Base-by-base conservation (phyloP, 30 jellyfish, hydroid and myxozoan genomes). In the Mastigias papua region DNA sequence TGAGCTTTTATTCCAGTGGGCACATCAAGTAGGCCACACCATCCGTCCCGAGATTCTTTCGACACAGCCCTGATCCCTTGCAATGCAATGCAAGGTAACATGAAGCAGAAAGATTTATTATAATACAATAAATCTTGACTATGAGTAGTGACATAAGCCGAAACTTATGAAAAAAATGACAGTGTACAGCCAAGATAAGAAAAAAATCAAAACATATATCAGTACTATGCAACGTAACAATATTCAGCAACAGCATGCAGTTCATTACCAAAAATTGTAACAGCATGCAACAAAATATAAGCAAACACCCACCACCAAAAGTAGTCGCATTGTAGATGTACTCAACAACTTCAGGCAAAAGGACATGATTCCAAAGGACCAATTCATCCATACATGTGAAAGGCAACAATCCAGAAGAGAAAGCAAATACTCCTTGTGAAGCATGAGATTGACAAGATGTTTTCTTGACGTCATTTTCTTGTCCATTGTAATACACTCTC, bases 261-360 rank as follows among this genome's bases (percentile, higher is more conserved):
- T 46, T 6, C 60, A 46, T 6, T 46, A 46, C 60, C 60, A 46
- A 6, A 46, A 8, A 46, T 6, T 6, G 60, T 16, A 46, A 46
- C 16, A 46, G 13, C 8, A 46, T 46, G 16, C 60, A 46, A 46
- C 16, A 46, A 8, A 46, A 46, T 46, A 46, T 46, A 46, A 46
- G 8, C 8, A 8, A 46, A n/a, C n/a, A n/a, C 88, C n/a, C 69
- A 83, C 92, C 92, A 20, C 80, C 80, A 67, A 30, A 83, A 0
- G 26, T 72, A 3, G 86, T 60, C 2, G 85, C 80, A 57, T 83
- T 71, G 54, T 83, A 83, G 23, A 83, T 70, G 42, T 20, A 30
- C 82, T 69, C 73, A 37, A 61, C 64, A 20, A 29, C 80, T 11
- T 62, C 50, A 15, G 73, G 34, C 20, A 74, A 22, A 22, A 68